These are phyloP conservation scores for Centrocercus urophasianus DNA, from an alignment of 2,113 vertebrate species.

Conservation along the genomic window DNA sequence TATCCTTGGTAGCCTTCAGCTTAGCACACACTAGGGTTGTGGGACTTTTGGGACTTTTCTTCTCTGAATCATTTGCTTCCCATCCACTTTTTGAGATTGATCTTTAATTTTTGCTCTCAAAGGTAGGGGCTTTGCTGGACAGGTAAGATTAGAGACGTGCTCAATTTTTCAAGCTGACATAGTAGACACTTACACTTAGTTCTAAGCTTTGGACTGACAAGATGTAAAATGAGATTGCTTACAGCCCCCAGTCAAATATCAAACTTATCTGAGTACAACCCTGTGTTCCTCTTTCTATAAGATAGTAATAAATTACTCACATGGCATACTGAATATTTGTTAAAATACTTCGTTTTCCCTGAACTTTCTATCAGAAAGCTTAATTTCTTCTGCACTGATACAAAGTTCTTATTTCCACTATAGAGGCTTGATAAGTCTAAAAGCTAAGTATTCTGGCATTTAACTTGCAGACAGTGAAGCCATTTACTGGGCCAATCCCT, in stretches of 20 bases:
- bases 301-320: neutral
- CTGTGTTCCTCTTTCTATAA: neutral
- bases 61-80: neutral
- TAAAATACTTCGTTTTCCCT: neutral
- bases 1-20: neutral
- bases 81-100: neutral
- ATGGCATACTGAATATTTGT: neutral
- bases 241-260: neutral
- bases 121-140: neutral
- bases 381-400: neutral
- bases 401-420: neutral
- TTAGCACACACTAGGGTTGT: neutral
- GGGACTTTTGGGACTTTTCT: neutral
- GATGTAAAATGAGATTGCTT: neutral
- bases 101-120: neutral
- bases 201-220: neutral
- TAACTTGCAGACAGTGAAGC: conserved; percentile 2
- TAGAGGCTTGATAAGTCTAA: neutral
- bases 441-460: neutral
- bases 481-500: neutral
- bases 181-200: neutral
- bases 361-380: neutral
- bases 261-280: neutral
- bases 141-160: neutral
- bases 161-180: neutral